Percentiles rank a stretch among this genome's conserved stretches.
Evolutionary conservation across 2,113 vertebrate species (phyloP).

Genomic region (Grantiella picta): DNA sequence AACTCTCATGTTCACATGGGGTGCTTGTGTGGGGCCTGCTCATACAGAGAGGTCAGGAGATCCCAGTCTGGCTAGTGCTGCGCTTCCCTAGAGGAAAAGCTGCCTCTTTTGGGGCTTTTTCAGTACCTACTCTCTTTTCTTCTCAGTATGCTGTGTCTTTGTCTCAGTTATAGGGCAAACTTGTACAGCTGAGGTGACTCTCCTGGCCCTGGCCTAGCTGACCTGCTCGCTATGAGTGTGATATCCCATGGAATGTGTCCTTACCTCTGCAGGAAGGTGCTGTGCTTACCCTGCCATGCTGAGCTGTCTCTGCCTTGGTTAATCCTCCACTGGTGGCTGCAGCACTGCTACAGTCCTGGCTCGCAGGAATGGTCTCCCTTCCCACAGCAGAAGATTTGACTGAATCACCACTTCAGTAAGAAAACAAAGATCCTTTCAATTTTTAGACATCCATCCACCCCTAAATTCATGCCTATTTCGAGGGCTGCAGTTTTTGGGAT

Average conservation of each 20-base stretch:
- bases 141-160: background rate
- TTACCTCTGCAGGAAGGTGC: background rate
- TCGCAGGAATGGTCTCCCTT: background rate
- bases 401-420: background rate
- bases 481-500: background rate
- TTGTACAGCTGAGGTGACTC: background rate
- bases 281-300: slow-evolving; percentile 56
- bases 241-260: background rate
- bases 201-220: background rate
- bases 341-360: background rate
- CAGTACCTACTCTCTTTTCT: background rate
- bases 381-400: background rate
- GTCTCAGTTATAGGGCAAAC: background rate
- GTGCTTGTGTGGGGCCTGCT: background rate
- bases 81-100: background rate
- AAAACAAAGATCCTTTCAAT: background rate
- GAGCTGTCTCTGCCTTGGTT: background rate
- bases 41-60: background rate
- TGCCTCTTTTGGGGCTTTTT: background rate
- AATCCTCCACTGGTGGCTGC: background rate
- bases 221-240: background rate
- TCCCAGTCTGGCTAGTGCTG: background rate
- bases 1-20: background rate
- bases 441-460: background rate
- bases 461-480: background rate